Conservation (phyloP, 2,797 vertebrate species). For the Sardinella longiceps region DNA sequence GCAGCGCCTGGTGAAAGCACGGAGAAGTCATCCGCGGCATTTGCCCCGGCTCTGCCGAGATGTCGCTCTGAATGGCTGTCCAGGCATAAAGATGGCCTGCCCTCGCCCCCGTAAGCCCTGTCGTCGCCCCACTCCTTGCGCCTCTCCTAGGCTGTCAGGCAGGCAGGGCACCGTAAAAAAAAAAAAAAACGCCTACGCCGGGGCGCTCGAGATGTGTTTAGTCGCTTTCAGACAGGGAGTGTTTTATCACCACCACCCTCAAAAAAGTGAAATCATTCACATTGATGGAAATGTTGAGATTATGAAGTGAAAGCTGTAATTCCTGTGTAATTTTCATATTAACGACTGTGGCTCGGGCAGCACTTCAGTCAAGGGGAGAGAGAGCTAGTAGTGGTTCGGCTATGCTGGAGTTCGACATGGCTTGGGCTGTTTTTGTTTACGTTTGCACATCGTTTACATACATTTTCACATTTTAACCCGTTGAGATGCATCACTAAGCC, state of each 20-base stretch:
- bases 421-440: background rate
- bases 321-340: background rate
- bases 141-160: background rate
- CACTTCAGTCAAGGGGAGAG: background rate
- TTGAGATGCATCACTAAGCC: background rate
- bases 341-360: background rate
- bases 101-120: conserved; percentile 26
- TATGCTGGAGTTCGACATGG: background rate
- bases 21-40: conserved; percentile 51
- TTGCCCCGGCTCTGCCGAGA: conserved; percentile 60
- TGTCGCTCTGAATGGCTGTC: conserved; percentile 57
- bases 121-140: conserved; percentile 24
- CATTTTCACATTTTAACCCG: background rate
- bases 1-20: conserved; percentile 63
- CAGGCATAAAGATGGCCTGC: conserved; percentile 38
- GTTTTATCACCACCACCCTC: background rate
- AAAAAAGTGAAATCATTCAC: conserved; percentile 10
- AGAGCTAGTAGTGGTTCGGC: background rate
- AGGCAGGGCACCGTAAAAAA: background rate
- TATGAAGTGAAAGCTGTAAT: background rate
- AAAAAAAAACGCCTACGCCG: background rate
- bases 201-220: background rate
- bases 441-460: background rate
- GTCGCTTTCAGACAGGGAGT: background rate
- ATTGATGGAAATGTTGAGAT: conserved; percentile 9